phyloP scores from a whole-genome alignment of 2,797 vertebrate genomes.

The Psittacula echo region DNA sequence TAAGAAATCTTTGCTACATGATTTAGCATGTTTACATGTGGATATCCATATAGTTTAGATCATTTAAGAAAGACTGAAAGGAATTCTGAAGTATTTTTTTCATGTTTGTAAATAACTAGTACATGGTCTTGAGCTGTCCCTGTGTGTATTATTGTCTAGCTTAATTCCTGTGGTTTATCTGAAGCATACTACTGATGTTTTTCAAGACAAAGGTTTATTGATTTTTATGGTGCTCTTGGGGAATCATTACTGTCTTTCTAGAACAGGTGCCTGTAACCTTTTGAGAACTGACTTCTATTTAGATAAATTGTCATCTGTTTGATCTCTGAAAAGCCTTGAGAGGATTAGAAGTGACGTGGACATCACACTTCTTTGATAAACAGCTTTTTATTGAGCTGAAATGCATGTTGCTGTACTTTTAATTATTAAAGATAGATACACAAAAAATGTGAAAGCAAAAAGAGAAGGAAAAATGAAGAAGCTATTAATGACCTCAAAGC shows the following conservation, averaged over 20 bases:
- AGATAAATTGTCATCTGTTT: not conserved
- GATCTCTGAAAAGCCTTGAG: not conserved
- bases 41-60: not conserved
- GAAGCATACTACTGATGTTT: not conserved
- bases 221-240: not conserved
- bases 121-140: not conserved
- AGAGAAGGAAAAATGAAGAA: not conserved
- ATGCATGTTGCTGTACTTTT: not conserved
- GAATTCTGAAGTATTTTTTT: not conserved
- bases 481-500: not conserved
- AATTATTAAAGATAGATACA: not conserved
- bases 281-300: not conserved
- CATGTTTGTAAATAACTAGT: not conserved
- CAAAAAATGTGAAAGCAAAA: not conserved
- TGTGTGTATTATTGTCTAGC: not conserved
- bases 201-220: not conserved
- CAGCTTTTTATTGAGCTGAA: not conserved
- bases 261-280: slow-evolving; percentile 4
- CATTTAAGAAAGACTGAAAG: not conserved
- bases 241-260: slow-evolving; percentile 13
- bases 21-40: not conserved
- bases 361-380: not conserved
- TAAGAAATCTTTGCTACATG: not conserved
- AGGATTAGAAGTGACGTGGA: not conserved
- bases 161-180: not conserved